phyloP scores from a whole-genome alignment of 2,113 vertebrate genomes.

The Alouatta palliata region DNA sequence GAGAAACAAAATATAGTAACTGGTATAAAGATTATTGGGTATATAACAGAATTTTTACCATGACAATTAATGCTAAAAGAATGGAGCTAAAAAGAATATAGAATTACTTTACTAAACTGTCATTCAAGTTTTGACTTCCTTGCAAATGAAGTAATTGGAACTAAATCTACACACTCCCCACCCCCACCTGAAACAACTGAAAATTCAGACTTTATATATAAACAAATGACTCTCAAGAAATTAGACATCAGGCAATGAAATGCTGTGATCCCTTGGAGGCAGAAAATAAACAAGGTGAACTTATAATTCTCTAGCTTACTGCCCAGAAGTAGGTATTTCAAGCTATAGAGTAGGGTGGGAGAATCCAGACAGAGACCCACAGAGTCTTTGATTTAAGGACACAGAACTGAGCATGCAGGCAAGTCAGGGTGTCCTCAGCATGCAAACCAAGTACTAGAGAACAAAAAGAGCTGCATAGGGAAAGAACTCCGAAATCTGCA shows the following conservation, averaged over 20 bases:
- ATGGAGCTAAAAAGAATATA: background rate
- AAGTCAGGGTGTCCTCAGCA: background rate
- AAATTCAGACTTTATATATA: background rate
- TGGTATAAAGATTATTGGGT: background rate
- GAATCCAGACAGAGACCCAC: too few relatives aligned
- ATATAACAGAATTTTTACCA: background rate
- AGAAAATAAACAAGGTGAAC: background rate
- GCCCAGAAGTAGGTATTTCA: background rate
- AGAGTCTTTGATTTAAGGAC: background rate
- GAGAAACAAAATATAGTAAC: background rate
- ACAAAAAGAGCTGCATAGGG: background rate
- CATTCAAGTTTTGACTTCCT: background rate
- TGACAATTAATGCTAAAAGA: background rate
- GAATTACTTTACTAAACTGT: background rate
- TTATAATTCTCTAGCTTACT: background rate
- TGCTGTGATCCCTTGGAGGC: background rate
- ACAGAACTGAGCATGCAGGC: background rate
- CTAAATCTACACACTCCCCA: background rate
- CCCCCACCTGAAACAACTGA: background rate
- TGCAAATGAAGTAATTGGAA: background rate
- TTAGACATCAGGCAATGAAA: background rate
- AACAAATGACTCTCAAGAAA: background rate
- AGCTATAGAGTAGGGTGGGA: fast-evolving
- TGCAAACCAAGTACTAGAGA: background rate
- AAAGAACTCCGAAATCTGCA: background rate